These are phyloP conservation scores for Drosophila infuscata DNA, from an alignment of 2,888 invertebrate species.

Conservation along the genomic window DNA sequence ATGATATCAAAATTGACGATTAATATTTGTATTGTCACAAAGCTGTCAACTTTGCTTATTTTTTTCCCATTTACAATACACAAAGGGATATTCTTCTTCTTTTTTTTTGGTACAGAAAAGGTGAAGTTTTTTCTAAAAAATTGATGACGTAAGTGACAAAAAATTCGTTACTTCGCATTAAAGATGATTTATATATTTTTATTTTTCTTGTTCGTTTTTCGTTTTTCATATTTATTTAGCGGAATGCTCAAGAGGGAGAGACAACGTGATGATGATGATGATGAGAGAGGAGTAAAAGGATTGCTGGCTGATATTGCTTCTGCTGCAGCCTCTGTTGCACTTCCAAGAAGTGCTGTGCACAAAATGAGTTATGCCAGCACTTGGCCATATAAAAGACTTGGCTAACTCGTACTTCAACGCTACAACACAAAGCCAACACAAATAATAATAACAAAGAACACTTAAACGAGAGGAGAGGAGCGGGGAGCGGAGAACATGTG, in stretches of 20 bases:
- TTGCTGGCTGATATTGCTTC: not conserved
- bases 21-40: not conserved
- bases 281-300: not conserved
- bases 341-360: constrained; percentile 3
- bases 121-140: not conserved
- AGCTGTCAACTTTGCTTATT: not conserved
- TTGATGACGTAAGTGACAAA: constrained; percentile 7
- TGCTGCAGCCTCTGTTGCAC: not conserved
- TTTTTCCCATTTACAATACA: not conserved
- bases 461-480: not conserved
- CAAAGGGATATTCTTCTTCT: not conserved
- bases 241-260: not conserved
- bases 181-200: not conserved
- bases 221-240: not conserved
- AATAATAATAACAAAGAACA: constrained; percentile 11
- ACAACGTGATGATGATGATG: constrained; percentile 1
- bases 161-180: not conserved
- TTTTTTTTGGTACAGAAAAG: not conserved
- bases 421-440: constrained; percentile 1
- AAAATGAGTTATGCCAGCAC: constrained; percentile 58
- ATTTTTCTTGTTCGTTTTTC: not conserved
- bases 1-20: not conserved
- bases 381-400: constrained; percentile 47
- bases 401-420: constrained; percentile 10
- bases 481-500: not conserved